These are phyloP conservation scores for Sapayoa aenigma DNA, from an alignment of 2,113 vertebrate species.

Conservation along the genomic window DNA sequence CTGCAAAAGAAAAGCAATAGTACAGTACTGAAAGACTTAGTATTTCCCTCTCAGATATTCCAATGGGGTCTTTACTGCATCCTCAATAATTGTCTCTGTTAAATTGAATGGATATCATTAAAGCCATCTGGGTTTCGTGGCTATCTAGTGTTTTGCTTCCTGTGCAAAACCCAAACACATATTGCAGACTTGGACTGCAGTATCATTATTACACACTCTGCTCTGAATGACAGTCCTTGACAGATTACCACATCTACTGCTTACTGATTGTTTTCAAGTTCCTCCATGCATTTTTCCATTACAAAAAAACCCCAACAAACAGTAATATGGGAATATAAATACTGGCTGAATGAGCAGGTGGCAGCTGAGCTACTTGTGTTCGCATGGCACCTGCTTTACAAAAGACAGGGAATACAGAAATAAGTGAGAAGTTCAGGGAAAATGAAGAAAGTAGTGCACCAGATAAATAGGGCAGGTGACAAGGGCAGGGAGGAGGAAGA, in stretches of 20 bases:
- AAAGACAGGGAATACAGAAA: neutral
- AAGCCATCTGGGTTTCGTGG: neutral
- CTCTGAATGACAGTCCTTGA: neutral
- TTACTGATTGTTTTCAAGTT: neutral
- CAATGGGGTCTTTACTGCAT: neutral
- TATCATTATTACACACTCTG: neutral
- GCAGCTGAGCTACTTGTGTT: neutral
- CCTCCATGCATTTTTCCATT: neutral
- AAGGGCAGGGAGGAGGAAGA: neutral
- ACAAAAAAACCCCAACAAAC: neutral
- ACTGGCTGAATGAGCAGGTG: neutral
- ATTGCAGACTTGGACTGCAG: neutral
- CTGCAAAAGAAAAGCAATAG: neutral
- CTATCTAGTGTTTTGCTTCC: neutral
- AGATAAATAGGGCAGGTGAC: neutral
- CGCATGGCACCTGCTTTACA: neutral
- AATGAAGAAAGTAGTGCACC: neutral
- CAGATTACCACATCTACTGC: neutral
- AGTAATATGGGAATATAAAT: neutral
- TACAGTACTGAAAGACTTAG: neutral
- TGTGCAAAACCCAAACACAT: neutral
- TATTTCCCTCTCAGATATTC: neutral
- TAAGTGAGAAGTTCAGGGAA: neutral
- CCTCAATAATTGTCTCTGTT: neutral
- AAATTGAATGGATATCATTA: neutral